Conservation (phyloP, 64 coral and sea anemone genomes). For the Hydrozoanthus tunicans region DNA sequence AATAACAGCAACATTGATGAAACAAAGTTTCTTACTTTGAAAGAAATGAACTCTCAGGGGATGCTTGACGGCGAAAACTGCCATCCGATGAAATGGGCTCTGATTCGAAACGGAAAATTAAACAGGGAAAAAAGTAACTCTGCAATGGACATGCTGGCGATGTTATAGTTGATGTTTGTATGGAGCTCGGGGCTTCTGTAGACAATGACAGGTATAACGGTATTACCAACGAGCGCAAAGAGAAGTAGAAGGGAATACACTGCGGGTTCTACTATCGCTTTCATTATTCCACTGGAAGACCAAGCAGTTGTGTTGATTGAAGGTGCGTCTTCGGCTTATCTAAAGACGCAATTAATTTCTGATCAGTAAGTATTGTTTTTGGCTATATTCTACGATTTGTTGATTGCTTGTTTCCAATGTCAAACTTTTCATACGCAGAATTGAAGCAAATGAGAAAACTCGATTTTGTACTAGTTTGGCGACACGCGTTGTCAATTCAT, state of each 20-base stretch:
- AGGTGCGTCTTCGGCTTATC: too few species aligned
- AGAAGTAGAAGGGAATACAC: not conserved
- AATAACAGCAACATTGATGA: not conserved
- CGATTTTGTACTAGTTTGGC: too few species aligned
- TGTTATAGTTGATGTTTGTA: conserved; percentile 10
- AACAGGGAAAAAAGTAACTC: not conserved
- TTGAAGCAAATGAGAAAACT: too few species aligned
- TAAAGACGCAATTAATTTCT: too few species aligned
- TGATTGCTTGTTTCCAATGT: too few species aligned
- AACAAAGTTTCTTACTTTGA: not conserved
- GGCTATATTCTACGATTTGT: too few species aligned
- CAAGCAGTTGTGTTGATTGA: too few species aligned
- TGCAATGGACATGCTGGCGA: conserved; percentile 8
- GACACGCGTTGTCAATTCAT: too few species aligned
- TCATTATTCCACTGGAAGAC: too few species aligned
- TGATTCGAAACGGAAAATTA: not conserved
- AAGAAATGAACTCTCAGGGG: not conserved
- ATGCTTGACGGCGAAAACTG: not conserved
- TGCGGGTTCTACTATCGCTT: not conserved
- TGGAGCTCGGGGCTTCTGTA: conserved; percentile 1
- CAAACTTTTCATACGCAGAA: too few species aligned
- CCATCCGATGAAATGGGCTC: not conserved
- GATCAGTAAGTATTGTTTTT: too few species aligned
- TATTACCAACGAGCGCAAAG: not conserved
- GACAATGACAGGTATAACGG: not conserved